Evolutionary conservation across 2,888 invertebrate species (phyloP).

Genomic region (Conchocele bisecta): DNA sequence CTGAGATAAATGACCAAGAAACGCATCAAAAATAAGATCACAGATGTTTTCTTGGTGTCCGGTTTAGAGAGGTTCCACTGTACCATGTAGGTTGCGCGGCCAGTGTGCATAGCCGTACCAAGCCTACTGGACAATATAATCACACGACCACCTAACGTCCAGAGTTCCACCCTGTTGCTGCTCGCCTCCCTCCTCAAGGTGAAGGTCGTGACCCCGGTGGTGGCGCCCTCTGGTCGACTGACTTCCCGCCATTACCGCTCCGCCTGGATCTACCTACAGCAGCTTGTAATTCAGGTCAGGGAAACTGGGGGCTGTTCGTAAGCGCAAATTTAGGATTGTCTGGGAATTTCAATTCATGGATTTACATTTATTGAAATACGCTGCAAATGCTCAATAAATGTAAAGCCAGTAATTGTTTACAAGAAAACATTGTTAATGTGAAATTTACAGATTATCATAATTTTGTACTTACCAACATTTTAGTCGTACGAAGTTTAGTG

Average conservation of each 20-base stretch:
- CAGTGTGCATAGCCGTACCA: neutral
- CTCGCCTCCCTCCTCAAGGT: conserved; percentile 27
- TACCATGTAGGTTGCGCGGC: neutral
- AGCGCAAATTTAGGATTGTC: neutral
- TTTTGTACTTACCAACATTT: too few species aligned
- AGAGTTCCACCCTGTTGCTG: conserved; percentile 28
- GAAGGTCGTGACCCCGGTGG: conserved; percentile 18
- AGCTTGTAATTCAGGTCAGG: conserved; percentile 50
- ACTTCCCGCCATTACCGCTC: conserved; percentile 26
- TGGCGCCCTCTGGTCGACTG: conserved; percentile 25
- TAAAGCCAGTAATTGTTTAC: too few species aligned
- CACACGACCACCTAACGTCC: neutral
- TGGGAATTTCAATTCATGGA: neutral
- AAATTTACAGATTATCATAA: too few species aligned
- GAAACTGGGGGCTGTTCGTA: too few species aligned
- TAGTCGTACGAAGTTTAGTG: too few species aligned
- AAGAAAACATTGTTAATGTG: too few species aligned
- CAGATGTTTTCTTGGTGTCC: too few species aligned
- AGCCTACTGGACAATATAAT: conserved; percentile 6
- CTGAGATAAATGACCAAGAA: too few species aligned
- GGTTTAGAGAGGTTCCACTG: too few species aligned
- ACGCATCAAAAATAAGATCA: too few species aligned
- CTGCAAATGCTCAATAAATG: too few species aligned
- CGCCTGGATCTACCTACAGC: conserved; percentile 50
- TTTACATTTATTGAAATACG: neutral